Evolutionary conservation across 1,140 invertebrate genomes (phyloP).

Genomic region (Micrasema minimum): DNA sequence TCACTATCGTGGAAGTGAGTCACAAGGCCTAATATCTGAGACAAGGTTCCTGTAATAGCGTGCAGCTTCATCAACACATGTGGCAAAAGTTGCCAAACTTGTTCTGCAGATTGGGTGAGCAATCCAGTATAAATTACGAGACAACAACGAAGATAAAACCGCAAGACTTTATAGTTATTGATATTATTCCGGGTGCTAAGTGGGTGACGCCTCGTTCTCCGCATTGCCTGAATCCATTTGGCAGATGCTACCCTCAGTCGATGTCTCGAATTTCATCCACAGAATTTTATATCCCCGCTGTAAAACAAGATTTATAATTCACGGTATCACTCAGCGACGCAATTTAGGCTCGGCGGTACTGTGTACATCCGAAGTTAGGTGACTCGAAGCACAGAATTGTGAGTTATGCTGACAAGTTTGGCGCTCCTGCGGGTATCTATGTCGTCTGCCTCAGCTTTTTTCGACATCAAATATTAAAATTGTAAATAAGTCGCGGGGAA

Average conservation of each 20-base stretch:
- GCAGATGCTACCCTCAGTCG: slow-evolving; percentile 51
- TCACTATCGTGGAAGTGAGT: slow-evolving; percentile 6
- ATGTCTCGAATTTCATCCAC: slow-evolving; percentile 8
- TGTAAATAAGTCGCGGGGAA: slow-evolving; percentile 51
- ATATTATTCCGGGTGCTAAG: slow-evolving; percentile 51
- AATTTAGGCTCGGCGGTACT: slow-evolving; percentile 8
- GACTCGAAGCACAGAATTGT: slow-evolving; percentile 1
- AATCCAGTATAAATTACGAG: slow-evolving; percentile 27
- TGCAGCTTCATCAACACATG: slow-evolving; percentile 22
- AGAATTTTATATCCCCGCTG: slow-evolving; percentile 47
- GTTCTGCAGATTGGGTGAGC: slow-evolving; percentile 4
- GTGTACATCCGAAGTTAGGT: slow-evolving; percentile 8
- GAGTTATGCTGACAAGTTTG: slow-evolving; percentile 31
- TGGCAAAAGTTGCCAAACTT: slow-evolving; percentile 25
- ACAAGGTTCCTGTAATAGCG: slow-evolving; percentile 2
- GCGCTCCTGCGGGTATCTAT: background rate
- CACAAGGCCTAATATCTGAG: background rate
- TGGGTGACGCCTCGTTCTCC: slow-evolving; percentile 26
- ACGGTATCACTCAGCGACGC: slow-evolving; percentile 42
- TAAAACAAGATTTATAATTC: slow-evolving; percentile 53
- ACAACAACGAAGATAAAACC: slow-evolving; percentile 40
- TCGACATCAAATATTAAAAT: slow-evolving; percentile 53
- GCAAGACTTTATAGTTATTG: slow-evolving; percentile 50
- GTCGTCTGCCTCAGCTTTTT: slow-evolving; percentile 32
- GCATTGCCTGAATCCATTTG: slow-evolving; percentile 53